Evolutionary conservation across 2,113 vertebrate genomes (phyloP).

Genomic region (Guaruba guarouba): DNA sequence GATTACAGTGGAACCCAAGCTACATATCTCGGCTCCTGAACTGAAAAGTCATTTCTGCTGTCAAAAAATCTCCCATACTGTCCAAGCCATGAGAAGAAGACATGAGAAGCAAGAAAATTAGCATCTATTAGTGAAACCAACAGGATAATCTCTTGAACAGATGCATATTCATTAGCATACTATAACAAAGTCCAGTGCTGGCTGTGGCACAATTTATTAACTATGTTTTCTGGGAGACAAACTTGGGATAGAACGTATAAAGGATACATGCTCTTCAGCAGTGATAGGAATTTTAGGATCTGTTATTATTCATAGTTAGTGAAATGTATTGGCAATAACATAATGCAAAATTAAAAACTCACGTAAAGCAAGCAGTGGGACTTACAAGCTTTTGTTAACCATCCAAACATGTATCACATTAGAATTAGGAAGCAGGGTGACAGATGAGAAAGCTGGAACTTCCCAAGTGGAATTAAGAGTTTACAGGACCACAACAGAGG

Average conservation of each 20-base stretch:
- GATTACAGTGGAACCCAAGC: background rate
- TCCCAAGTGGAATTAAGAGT: background rate
- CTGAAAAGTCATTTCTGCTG: background rate
- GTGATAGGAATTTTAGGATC: background rate
- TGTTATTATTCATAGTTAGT: background rate
- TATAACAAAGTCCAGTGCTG: background rate
- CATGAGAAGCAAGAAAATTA: background rate
- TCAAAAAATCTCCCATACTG: background rate
- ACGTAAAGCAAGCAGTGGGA: background rate
- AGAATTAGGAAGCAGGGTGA: background rate
- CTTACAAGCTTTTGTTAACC: background rate
- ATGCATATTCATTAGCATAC: background rate
- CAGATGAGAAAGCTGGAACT: background rate
- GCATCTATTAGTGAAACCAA: slow-evolving; percentile 11
- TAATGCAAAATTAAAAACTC: background rate
- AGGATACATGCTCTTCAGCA: background rate
- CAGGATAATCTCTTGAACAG: background rate
- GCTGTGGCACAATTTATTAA: background rate
- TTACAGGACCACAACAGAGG: background rate
- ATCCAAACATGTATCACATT: background rate
- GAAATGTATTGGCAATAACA: background rate
- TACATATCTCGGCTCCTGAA: background rate
- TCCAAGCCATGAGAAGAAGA: background rate
- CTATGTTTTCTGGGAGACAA: background rate
- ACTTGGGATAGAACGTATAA: background rate